These are phyloP conservation scores for Typhlichthys eigenmanni DNA, from an alignment of 2,797 vertebrate genomes.

Conservation along the genomic window DNA sequence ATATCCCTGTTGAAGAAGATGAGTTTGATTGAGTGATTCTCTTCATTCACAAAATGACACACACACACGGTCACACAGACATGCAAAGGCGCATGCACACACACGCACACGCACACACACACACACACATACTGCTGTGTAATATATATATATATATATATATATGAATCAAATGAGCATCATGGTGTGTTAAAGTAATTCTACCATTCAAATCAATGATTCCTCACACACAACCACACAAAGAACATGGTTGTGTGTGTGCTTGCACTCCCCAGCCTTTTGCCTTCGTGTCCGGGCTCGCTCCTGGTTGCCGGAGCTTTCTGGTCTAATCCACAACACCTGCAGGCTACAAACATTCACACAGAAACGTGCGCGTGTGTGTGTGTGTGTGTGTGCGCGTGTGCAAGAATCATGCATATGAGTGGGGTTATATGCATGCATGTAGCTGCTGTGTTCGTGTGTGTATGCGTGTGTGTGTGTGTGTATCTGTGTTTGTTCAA, in stretches of 20 bases:
- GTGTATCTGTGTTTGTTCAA: background rate
- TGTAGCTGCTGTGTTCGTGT: background rate
- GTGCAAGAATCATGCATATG: too few relatives aligned
- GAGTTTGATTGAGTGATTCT: background rate
- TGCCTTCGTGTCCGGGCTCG: background rate
- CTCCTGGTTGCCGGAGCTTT: too few relatives aligned
- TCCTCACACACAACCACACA: slow-evolving; percentile 27
- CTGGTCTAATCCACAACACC: too few relatives aligned
- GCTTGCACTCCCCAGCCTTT: slow-evolving; percentile 30
- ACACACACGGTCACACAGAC: slow-evolving; percentile 14
- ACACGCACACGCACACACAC: slow-evolving; percentile 7
- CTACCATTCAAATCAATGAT: slow-evolving; percentile 33
- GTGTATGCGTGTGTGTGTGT: background rate
- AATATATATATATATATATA: too few relatives aligned
- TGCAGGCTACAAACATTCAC: too few relatives aligned
- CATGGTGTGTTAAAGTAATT: slow-evolving; percentile 43
- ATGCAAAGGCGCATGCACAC: background rate
- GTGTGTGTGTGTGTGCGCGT: background rate
- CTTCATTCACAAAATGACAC: background rate
- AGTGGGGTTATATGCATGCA: background rate
- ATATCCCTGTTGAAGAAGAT: too few relatives aligned
- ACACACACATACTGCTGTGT: background rate
- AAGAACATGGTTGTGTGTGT: slow-evolving; percentile 19
- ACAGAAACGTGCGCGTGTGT: background rate
- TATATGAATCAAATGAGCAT: slow-evolving; percentile 26